Conservation (phyloP, 1,140 invertebrate genomes). For the Doryteuthis pealeii region DNA sequence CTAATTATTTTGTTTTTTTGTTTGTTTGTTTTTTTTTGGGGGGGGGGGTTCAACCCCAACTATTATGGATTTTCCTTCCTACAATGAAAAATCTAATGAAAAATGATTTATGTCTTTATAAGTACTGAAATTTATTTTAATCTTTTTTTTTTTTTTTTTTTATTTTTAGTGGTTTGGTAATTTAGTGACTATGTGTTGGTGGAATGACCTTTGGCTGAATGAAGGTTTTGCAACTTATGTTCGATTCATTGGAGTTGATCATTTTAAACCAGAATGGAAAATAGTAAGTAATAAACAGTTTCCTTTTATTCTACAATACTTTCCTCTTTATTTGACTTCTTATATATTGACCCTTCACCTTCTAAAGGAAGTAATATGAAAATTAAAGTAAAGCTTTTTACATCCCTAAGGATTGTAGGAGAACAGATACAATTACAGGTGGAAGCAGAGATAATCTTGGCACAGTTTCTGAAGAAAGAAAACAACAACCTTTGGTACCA, state of each 20-base stretch:
- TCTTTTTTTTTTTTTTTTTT: too few species aligned
- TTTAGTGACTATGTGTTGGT: conserved; percentile 58
- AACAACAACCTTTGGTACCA: too few species aligned
- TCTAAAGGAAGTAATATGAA: not conserved
- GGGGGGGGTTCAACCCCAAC: too few species aligned
- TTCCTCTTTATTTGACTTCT: not conserved
- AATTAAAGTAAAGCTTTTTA: too few species aligned
- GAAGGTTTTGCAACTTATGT: conserved; percentile 62
- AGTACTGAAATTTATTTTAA: too few species aligned
- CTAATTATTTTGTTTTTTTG: too few species aligned
- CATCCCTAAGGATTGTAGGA: too few species aligned
- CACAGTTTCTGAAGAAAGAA: too few species aligned
- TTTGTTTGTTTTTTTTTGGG: too few species aligned
- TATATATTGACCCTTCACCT: not conserved
- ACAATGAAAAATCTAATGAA: too few species aligned
- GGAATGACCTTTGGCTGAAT: conserved; percentile 64
- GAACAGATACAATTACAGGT: not conserved
- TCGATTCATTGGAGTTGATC: conserved; percentile 56
- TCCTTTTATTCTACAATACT: not conserved
- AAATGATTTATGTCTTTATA: too few species aligned
- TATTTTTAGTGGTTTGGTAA: conserved; percentile 50
- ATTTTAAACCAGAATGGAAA: conserved; percentile 77
- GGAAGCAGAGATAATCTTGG: not conserved
- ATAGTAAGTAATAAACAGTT: conserved; percentile 69
- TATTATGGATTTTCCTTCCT: too few species aligned